These are phyloP conservation scores for Tragelaphus eurycerus DNA, from an alignment of 2,797 vertebrate genomes.

Conservation along the genomic window DNA sequence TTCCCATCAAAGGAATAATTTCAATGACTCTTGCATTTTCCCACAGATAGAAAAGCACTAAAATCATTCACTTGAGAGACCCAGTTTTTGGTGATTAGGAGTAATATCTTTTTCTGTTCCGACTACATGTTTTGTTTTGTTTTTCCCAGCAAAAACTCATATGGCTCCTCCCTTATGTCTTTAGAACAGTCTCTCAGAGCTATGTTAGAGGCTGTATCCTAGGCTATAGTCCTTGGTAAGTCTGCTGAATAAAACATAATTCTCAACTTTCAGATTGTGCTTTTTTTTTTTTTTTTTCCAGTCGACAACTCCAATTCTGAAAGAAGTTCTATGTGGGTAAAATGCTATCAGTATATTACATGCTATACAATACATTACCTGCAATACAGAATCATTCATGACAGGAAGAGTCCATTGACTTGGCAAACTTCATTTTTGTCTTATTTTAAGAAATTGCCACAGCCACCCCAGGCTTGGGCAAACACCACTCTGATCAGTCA, in stretches of 20 bases:
- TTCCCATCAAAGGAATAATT: background rate
- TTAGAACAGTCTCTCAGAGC: background rate
- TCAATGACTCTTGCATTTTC: background rate
- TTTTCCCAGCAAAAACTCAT: background rate
- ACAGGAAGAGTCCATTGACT: background rate
- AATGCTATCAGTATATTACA: background rate
- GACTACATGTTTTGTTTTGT: background rate
- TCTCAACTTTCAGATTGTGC: background rate
- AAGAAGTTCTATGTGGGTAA: background rate
- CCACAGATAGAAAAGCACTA: background rate
- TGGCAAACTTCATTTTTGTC: background rate
- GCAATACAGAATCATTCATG: background rate
- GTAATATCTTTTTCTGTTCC: background rate
- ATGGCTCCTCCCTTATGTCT: background rate
- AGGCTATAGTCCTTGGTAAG: background rate
- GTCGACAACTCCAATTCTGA: background rate
- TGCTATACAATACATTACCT: background rate
- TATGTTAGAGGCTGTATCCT: background rate
- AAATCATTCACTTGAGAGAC: background rate
- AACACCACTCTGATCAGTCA: background rate
- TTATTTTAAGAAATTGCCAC: background rate
- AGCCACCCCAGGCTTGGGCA: background rate
- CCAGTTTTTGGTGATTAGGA: background rate
- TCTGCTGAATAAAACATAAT: background rate
- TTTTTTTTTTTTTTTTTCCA: background rate